A percentile compares a stretch with the other conserved stretches of the same genome.
Evolutionary conservation across 2,888 invertebrate genomes (phyloP).

Genomic region (Apodemia mormo): DNA sequence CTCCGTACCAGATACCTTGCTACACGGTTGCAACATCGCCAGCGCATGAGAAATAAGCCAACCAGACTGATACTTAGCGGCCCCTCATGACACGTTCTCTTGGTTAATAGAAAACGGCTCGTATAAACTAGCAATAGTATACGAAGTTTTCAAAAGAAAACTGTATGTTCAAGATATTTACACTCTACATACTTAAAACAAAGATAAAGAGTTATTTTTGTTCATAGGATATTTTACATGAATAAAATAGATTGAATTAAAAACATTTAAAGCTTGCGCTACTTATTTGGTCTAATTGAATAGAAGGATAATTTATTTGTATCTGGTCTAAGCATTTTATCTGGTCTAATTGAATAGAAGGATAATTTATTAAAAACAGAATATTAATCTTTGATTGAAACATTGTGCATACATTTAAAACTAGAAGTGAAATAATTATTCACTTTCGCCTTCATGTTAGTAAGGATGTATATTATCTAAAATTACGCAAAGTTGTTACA

Average conservation of each 20-base stretch:
- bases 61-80: slow-evolving; percentile 66
- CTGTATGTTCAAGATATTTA: neutral
- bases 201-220: neutral
- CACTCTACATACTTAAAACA: neutral
- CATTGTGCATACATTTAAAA: too few relatives aligned
- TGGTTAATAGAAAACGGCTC: slow-evolving; percentile 53
- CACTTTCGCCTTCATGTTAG: neutral
- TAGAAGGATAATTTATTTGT: too few relatives aligned
- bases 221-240: neutral
- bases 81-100: slow-evolving; percentile 77
- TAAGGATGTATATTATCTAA: neutral
- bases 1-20: slow-evolving; percentile 63
- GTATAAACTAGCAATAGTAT: slow-evolving; percentile 9
- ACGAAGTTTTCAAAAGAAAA: neutral
- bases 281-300: too few relatives aligned
- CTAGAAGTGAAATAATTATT: neutral
- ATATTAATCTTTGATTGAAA: too few relatives aligned
- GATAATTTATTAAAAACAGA: too few relatives aligned
- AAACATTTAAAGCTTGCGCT: too few relatives aligned
- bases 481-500: neutral
- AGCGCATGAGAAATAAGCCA: slow-evolving; percentile 68
- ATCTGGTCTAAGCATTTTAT: too few relatives aligned
- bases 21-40: slow-evolving; percentile 50
- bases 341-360: too few relatives aligned
- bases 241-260: too few relatives aligned